Base-by-base conservation (phyloP, 1,140 invertebrate species). In the Drosophila sucinea region DNA sequence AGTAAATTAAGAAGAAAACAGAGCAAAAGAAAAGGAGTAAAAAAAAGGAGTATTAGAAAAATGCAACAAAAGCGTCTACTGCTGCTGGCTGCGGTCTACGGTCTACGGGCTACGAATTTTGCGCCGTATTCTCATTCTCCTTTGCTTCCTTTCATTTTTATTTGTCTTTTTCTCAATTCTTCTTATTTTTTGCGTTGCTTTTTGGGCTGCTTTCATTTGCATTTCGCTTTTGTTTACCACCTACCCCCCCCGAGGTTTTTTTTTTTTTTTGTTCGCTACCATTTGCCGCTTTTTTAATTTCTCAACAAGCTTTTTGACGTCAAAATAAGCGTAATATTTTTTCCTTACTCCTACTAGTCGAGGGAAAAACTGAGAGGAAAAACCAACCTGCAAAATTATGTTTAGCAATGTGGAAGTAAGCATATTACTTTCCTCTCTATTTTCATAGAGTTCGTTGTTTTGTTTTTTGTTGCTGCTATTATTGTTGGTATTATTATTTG, bases 321-420 rank as follows among this genome's bases (percentile, higher is more conserved):
- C 77, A 79, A 79, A 79, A 79, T 79, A 79, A 79, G 77, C 77
- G 74, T 79, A 79, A 79, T 79, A 79, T 79, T 77, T 79, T 69
- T 70, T 77, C 77, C 44, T 68, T 76, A 65, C 71, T 77, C 38
- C 60, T 30, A 32, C 17, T 38, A 10, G 17, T 17, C 17, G 17
- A 30, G 40, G 25, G 44, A 29, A 38, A 38, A 38, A 38, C 35
- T 38, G 61, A 32, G 57, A 58, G 62, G 40, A 41, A 47, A 63
- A 44, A 47, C n/a, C 47, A 66, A 51, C 23, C 23, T 51, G 44
- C 17, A 58, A 77, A 69, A 77, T 77, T 73, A 73, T 77, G 74
- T 67, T 79, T 73, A 73, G 73, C 77, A 79, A 70, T 77, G 70
- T 67, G 77, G 77, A 79, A 79, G 74, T 79, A 79, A 79, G 77